Base-by-base conservation (phyloP, 2,888 invertebrate species). In the Chrysomela aeneicollis region DNA sequence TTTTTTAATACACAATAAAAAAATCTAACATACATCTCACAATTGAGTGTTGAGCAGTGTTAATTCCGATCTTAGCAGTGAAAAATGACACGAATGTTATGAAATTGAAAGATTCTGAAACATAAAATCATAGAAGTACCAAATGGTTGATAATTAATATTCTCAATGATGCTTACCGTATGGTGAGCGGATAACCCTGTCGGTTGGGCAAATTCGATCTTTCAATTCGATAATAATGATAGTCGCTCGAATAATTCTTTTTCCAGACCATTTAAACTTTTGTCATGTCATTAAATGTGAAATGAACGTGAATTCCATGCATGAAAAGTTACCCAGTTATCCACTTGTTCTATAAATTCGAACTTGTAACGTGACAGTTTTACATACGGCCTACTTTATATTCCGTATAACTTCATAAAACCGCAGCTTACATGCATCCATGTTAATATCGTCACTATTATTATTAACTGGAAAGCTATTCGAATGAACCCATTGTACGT, bases 341-440 rank as follows among this genome's bases (percentile, higher is more conserved):
- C 78, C 78, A 77, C 78, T 79, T 79, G 79, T 79, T 79, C 80
- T 79, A 81, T 81, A 80, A 81, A 82, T 81, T 81, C 76, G 74
- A 74, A 75, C 76, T 72, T 71, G 77, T 76, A 77, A 80, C 81
- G 81, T 82, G 80, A 78, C 77, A 76, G 76, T 79, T 78, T 79
- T 79, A 79, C 79, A 78, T 80, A 80, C 73, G 66, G 73, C 77
- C 77, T 78, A 73, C 74, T 79, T 78, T 78, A 77, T 77, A 78
- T 79, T 78, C 77, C 71, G 71, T 68, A 73, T 73, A 73, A 73
- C 74, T 74, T 73, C 70, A 73, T 73, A 72, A 72, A 73, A 72
- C 73, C 72, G 49, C 71, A 71, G 67, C 62, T 67, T 63, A 68
- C 47, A 57, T 57, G 21, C 57, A 47, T 70, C 63, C 60, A 69